These are phyloP conservation scores for Dromaius novaehollandiae DNA, from an alignment of 2,113 vertebrate genomes.

Conservation along the genomic window DNA sequence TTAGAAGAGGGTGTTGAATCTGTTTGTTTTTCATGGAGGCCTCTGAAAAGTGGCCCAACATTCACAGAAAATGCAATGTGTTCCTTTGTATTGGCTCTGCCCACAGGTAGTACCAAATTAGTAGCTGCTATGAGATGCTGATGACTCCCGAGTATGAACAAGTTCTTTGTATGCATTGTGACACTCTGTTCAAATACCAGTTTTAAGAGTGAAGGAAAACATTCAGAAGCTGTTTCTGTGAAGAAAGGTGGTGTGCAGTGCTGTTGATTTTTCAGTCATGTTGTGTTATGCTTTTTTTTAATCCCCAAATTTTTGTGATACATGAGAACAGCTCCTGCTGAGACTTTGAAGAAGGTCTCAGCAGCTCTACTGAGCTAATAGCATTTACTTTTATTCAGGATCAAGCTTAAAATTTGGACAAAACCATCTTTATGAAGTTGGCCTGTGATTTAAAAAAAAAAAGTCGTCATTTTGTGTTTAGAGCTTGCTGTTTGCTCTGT, in stretches of 20 bases:
- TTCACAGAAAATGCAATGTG: neutral
- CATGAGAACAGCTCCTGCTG: neutral
- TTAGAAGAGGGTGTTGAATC: neutral
- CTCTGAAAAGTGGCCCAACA: neutral
- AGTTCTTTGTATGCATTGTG: neutral
- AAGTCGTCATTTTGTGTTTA: neutral
- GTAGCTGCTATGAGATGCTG: neutral
- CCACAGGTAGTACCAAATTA: neutral
- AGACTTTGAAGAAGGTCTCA: slow-evolving; percentile 28
- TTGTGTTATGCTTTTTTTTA: neutral
- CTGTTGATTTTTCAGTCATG: neutral
- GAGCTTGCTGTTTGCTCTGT: neutral
- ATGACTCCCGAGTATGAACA: neutral
- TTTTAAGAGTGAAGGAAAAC: neutral
- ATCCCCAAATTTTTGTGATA: neutral
- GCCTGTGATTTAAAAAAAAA: neutral
- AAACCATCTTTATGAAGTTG: slow-evolving; percentile 2
- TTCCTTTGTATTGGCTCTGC: neutral
- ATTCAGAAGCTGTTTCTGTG: slow-evolving; percentile 11
- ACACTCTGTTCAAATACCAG: neutral
- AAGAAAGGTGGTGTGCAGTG: neutral
- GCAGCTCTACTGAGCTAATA: slow-evolving; percentile 1
- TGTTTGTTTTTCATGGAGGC: neutral
- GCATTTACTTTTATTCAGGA: slow-evolving; percentile 21
- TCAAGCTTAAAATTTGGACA: slow-evolving; percentile 23